These are phyloP conservation scores for Bombus difficillimus DNA, from an alignment of 1,140 invertebrate species.

Conservation along the genomic window DNA sequence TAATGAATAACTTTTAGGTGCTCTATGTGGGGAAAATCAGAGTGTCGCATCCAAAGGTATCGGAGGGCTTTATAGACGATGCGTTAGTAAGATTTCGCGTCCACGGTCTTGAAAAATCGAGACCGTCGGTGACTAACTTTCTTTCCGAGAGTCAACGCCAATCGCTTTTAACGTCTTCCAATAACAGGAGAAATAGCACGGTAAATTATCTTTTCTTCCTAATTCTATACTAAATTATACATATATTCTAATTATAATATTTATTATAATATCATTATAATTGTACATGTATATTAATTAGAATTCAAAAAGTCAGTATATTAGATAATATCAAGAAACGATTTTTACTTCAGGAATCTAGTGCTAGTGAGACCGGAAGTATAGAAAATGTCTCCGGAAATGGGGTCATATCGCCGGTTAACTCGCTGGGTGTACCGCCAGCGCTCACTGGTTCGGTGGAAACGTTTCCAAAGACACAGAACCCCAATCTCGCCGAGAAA, in stretches of 20 bases:
- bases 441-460: conserved; percentile 75
- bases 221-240: background rate
- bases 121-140: conserved; percentile 80
- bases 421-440: conserved; percentile 64
- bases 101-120: conserved; percentile 89
- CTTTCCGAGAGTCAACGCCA: conserved; percentile 76
- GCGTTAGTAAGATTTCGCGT: conserved; percentile 92
- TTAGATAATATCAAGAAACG: background rate
- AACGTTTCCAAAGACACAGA: conserved; percentile 69
- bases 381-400: conserved; percentile 73
- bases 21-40: conserved; percentile 94
- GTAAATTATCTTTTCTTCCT: conserved; percentile 58
- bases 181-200: conserved; percentile 76
- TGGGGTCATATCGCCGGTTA: conserved; percentile 65
- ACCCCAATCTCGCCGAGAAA: conserved; percentile 42
- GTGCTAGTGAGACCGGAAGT: conserved; percentile 76
- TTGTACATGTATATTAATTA: background rate
- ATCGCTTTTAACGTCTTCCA: conserved; percentile 65
- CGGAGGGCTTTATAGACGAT: conserved; percentile 94
- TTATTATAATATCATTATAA: too few species aligned
- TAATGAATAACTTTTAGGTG: conserved; percentile 84
- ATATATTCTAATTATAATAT: too few species aligned
- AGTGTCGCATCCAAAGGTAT: conserved; percentile 92
- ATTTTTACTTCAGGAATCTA: conserved; percentile 74
- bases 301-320: background rate